Conservation (phyloP, 1,140 invertebrate species). For the Maconellicoccus hirsutus region DNA sequence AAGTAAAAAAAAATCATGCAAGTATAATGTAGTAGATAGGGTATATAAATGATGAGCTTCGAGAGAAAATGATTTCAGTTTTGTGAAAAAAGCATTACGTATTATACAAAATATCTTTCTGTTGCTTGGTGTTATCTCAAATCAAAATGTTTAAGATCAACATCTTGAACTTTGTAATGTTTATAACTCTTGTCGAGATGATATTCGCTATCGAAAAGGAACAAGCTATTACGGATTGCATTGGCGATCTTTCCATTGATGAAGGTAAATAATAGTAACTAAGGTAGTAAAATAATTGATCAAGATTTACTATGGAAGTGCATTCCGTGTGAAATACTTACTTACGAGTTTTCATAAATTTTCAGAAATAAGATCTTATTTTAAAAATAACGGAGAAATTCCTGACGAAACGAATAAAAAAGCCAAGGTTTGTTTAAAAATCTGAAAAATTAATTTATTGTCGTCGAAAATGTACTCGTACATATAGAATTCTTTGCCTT, state of each 20-base stretch:
- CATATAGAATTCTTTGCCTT: no score
- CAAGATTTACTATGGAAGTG: no score
- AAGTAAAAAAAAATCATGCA: no score
- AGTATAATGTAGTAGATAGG: no score
- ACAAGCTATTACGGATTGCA: not conserved
- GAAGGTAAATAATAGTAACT: not conserved
- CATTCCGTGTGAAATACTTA: no score
- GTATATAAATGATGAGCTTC: no score
- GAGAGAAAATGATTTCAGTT: no score
- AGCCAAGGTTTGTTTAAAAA: not conserved
- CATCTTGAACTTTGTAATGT: not conserved
- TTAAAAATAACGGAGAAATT: constrained; percentile 4
- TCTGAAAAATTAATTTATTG: not conserved
- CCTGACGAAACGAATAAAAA: not conserved
- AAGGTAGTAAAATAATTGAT: no score
- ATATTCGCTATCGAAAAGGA: not conserved
- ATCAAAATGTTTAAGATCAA: not conserved
- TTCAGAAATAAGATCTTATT: not conserved
- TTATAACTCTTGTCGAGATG: not conserved
- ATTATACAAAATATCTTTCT: no score
- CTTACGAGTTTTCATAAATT: not conserved
- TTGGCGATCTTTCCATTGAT: not conserved
- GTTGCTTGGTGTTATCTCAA: no score
- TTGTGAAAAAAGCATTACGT: no score
- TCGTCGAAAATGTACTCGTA: not conserved